Evolutionary conservation across 2,797 vertebrate species (phyloP).

Genomic region (Thamnophis elegans): DNA sequence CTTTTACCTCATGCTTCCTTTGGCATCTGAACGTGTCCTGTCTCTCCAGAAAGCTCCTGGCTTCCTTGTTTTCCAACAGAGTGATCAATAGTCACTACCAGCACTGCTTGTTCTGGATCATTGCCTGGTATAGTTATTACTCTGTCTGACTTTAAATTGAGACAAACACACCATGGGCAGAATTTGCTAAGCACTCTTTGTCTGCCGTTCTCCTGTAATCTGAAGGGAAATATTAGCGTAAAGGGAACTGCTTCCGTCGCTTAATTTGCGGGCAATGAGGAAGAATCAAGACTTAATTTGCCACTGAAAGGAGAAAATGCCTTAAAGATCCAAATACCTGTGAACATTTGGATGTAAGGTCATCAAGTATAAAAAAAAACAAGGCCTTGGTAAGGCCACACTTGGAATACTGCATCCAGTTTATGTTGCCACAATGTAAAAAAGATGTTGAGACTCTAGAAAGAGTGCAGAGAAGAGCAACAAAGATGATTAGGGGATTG

Average conservation of each 20-base stretch:
- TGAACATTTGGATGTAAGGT: neutral
- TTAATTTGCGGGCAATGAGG: neutral
- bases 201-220: neutral
- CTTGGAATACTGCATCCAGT: too few relatives aligned
- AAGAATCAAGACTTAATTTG: neutral
- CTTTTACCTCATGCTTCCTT: neutral
- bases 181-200: neutral
- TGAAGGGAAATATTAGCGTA: neutral
- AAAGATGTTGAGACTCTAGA: too few relatives aligned
- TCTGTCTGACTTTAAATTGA: neutral
- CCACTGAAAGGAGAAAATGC: neutral
- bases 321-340: neutral
- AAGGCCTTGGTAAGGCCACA: too few relatives aligned
- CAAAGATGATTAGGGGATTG: too few relatives aligned
- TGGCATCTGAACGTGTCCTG: neutral
- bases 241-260: neutral
- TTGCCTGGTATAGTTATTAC: neutral
- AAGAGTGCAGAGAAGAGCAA: too few relatives aligned
- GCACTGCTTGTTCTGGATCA: neutral
- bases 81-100: neutral
- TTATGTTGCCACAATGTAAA: too few relatives aligned
- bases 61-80: constrained; percentile 3
- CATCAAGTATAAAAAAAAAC: neutral
- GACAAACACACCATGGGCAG: neutral
- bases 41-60: neutral